Evolutionary conservation across 2,888 invertebrate genomes (phyloP).

Genomic region (Drosophila hamatofila): DNA sequence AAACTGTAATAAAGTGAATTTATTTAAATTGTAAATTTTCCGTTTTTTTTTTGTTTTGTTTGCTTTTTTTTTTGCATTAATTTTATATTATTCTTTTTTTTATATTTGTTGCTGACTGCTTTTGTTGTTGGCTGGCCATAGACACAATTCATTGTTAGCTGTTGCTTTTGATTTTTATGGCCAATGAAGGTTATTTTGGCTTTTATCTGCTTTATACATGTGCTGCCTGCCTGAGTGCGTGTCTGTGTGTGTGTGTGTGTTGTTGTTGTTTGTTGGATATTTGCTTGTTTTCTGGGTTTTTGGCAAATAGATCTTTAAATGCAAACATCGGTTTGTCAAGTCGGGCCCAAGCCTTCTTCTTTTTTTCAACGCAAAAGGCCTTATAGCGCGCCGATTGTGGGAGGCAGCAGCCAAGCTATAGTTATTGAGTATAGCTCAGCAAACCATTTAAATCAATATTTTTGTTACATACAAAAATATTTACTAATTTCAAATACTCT

Average conservation of each 20-base stretch:
- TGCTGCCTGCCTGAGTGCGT: background rate
- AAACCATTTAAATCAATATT: slow-evolving; percentile 57
- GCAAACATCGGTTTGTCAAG: slow-evolving; percentile 21
- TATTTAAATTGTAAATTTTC: slow-evolving; percentile 74
- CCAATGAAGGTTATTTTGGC: slow-evolving; percentile 74
- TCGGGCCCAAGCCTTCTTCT: slow-evolving; percentile 22
- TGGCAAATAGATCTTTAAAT: slow-evolving; percentile 41
- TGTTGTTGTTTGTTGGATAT: slow-evolving; percentile 10
- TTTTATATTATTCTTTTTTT: slow-evolving; percentile 15
- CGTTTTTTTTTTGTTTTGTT: slow-evolving; percentile 4
- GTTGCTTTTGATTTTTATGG: slow-evolving; percentile 70
- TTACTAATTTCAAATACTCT: slow-evolving; percentile 7
- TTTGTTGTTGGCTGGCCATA: slow-evolving; percentile 51
- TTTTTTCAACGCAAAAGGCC: slow-evolving; percentile 35
- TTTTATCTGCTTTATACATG: slow-evolving; percentile 57
- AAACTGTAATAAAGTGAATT: slow-evolving; percentile 73
- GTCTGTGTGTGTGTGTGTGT: slow-evolving; percentile 7
- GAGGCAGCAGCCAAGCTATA: slow-evolving; percentile 22
- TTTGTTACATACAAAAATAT: background rate
- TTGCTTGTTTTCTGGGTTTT: slow-evolving; percentile 31
- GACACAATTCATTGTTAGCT: slow-evolving; percentile 70
- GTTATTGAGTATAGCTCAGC: slow-evolving; percentile 1
- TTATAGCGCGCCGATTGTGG: slow-evolving; percentile 58
- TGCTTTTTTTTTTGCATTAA: slow-evolving; percentile 1
- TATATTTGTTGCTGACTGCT: slow-evolving; percentile 11